A percentile compares a stretch with the other conserved stretches of the same genome.
These are phyloP conservation scores for Acanthurus leucopareius DNA, from an alignment of 2,797 vertebrate species.

Conservation along the genomic window DNA sequence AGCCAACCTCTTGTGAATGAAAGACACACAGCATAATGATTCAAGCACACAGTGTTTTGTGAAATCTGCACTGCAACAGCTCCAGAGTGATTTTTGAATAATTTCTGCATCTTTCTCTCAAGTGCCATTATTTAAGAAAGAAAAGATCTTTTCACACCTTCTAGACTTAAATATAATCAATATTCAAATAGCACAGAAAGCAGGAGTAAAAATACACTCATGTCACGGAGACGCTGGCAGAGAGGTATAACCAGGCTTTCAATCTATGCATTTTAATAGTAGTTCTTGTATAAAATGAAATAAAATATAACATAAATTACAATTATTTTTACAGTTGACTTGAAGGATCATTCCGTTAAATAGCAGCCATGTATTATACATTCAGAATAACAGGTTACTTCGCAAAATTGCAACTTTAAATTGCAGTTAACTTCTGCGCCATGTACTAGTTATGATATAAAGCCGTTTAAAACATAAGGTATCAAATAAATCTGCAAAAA, in stretches of 20 bases:
- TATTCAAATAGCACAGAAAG: not conserved
- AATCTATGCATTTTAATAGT: not conserved
- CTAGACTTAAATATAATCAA: not conserved
- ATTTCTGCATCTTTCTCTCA: not conserved
- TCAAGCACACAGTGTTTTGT: not conserved
- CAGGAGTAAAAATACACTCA: not conserved
- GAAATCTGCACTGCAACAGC: not conserved
- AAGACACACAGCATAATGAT: not conserved
- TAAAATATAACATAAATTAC: no score
- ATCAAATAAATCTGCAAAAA: conserved; percentile 12
- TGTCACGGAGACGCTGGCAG: conserved; percentile 1
- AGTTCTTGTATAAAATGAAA: not conserved
- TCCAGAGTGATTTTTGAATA: not conserved
- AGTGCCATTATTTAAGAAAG: not conserved
- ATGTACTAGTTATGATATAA: not conserved
- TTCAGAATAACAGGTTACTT: not conserved
- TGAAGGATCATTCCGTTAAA: no score
- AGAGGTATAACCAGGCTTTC: not conserved
- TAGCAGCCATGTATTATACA: no score
- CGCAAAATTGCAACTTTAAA: not conserved
- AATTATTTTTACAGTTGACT: no score
- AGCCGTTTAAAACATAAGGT: not conserved
- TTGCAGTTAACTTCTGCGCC: not conserved
- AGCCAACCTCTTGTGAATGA: conserved; percentile 3
- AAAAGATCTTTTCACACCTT: accelerated